Conservation (phyloP, 2,888 invertebrate genomes). For the Alloplasta piceator region DNA sequence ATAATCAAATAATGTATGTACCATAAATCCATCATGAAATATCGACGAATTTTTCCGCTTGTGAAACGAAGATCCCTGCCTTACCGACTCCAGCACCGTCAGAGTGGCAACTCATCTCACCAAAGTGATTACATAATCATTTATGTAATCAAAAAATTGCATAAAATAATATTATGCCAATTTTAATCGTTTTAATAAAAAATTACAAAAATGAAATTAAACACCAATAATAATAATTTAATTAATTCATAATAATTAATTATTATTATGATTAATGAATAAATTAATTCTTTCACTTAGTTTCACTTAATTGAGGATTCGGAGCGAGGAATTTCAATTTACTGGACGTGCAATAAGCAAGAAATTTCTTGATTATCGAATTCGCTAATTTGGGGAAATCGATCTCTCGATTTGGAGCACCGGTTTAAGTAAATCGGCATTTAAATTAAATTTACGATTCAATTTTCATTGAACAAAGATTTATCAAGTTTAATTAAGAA, state of each 20-base stretch:
- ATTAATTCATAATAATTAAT: not conserved
- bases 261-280: not conserved
- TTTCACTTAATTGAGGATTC: not conserved
- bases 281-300: no score
- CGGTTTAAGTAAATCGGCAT: no score
- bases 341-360: no score
- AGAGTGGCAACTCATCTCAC: slow-evolving; percentile 15
- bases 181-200: no score
- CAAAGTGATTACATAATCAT: no score
- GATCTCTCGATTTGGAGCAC: not conserved
- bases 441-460: not conserved
- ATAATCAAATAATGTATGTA: not conserved
- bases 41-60: not conserved
- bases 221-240: no score
- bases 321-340: not conserved
- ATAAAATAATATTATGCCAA: no score
- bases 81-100: slow-evolving; percentile 19
- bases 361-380: not conserved
- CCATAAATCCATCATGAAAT: not conserved
- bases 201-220: no score
- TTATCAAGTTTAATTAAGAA: not conserved
- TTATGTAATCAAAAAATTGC: not conserved
- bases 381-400: not conserved
- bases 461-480: no score
- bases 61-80: slow-evolving; percentile 18